phyloP scores from a whole-genome alignment of 2,113 vertebrate species.

The Callionymus lyra region DNA sequence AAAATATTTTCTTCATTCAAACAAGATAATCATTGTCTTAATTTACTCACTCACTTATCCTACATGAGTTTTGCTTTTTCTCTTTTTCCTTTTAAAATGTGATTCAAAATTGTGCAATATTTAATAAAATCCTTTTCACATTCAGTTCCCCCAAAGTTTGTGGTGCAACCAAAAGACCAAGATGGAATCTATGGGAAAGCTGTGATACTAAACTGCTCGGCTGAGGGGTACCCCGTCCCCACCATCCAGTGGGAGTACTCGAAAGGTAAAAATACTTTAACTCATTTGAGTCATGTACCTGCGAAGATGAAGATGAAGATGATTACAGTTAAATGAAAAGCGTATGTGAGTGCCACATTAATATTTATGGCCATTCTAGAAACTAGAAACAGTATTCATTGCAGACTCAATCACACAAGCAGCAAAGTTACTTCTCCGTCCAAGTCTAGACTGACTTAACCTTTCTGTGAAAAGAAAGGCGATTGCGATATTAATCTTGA shows the following conservation, averaged over 20 bases:
- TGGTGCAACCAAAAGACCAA: conserved; percentile 94
- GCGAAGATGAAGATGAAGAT: no score
- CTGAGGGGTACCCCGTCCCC: conserved; percentile 93
- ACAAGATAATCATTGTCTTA: neutral
- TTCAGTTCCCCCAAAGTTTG: conserved; percentile 92
- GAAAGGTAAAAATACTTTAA: conserved; percentile 81
- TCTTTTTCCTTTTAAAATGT: neutral
- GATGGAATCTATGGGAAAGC: conserved; percentile 95
- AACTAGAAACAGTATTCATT: no score
- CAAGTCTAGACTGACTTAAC: no score
- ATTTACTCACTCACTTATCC: neutral
- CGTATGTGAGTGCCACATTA: no score
- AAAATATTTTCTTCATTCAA: no score
- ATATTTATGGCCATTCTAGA: no score
- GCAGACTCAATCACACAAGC: no score
- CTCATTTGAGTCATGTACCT: no score
- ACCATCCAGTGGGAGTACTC: conserved; percentile 98
- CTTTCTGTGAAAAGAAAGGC: no score
- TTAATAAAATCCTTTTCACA: conserved; percentile 13
- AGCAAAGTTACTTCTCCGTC: no score
- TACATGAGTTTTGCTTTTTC: neutral
- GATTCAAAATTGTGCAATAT: neutral
- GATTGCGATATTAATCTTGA: no score
- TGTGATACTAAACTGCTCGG: conserved; percentile 93
- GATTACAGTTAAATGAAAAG: no score